Evolutionary conservation across 2,888 invertebrate species (phyloP).

Genomic region (Camponotus fellah): DNA sequence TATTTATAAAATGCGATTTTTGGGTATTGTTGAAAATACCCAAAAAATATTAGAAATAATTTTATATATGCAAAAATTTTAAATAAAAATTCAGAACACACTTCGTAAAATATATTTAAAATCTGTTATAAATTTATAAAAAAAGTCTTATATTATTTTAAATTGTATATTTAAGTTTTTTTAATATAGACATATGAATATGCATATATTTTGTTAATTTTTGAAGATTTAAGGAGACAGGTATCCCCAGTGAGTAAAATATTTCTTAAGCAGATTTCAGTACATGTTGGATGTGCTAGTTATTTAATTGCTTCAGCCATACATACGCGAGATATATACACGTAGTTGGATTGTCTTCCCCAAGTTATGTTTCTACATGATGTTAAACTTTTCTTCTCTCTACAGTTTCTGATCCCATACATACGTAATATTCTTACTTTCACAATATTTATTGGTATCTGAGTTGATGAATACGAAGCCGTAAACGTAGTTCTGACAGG

Average conservation of each 20-base stretch:
- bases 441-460: slow-evolving; percentile 63
- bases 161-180: background rate
- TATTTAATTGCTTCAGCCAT: slow-evolving; percentile 65
- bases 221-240: slow-evolving; percentile 47
- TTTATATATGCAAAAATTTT: background rate
- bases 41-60: background rate
- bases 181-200: background rate
- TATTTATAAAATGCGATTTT: background rate
- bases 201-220: background rate
- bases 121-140: background rate
- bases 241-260: slow-evolving; percentile 62
- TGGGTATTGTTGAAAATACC: background rate
- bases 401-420: slow-evolving; percentile 61
- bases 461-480: slow-evolving; percentile 59
- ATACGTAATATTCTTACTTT: slow-evolving; percentile 58
- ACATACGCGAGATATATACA: slow-evolving; percentile 65
- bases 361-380: slow-evolving; percentile 72
- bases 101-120: background rate
- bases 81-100: background rate
- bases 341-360: slow-evolving; percentile 76
- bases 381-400: slow-evolving; percentile 65
- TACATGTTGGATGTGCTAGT: slow-evolving; percentile 64
- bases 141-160: background rate
- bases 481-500: too few relatives aligned
- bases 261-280: slow-evolving; percentile 66